A percentile compares a stretch with the other conserved stretches of the same genome.
phyloP scores from a whole-genome alignment of 1,140 invertebrate genomes.

The Neocloeon triangulifer region DNA sequence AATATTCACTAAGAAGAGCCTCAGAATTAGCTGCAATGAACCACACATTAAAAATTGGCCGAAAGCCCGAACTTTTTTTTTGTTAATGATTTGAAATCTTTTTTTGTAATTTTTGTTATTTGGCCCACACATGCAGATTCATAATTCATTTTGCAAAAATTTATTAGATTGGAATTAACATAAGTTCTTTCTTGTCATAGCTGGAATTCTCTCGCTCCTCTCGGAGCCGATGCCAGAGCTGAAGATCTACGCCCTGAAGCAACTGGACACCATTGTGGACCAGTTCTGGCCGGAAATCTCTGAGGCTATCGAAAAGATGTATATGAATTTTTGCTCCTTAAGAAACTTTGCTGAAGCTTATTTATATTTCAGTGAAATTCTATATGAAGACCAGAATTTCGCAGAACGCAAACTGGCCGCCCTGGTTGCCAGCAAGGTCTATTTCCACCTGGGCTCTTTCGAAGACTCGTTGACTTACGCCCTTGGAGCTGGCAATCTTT shows the following conservation, averaged over 20 bases:
- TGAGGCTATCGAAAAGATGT: constrained; percentile 93
- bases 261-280: constrained; percentile 82
- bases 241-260: constrained; percentile 77
- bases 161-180: too few relatives aligned
- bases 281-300: constrained; percentile 98
- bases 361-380: constrained; percentile 46
- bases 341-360: not conserved
- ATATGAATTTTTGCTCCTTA: constrained; percentile 8
- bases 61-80: too few relatives aligned
- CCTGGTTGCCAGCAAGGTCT: constrained; percentile 94
- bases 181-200: too few relatives aligned
- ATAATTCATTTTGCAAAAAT: too few relatives aligned
- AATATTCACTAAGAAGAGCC: too few relatives aligned
- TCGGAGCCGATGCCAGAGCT: constrained; percentile 84
- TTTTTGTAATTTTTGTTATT: too few relatives aligned
- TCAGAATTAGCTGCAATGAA: too few relatives aligned
- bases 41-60: too few relatives aligned
- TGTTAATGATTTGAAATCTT: too few relatives aligned
- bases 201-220: constrained; percentile 85
- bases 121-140: too few relatives aligned
- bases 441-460: constrained; percentile 92
- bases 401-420: constrained; percentile 78
- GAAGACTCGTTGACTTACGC: constrained; percentile 90
- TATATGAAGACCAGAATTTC: constrained; percentile 82
- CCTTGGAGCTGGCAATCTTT: constrained; percentile 73